phyloP scores from a whole-genome alignment of 2,797 vertebrate species.

The Enteromius mattozi region DNA sequence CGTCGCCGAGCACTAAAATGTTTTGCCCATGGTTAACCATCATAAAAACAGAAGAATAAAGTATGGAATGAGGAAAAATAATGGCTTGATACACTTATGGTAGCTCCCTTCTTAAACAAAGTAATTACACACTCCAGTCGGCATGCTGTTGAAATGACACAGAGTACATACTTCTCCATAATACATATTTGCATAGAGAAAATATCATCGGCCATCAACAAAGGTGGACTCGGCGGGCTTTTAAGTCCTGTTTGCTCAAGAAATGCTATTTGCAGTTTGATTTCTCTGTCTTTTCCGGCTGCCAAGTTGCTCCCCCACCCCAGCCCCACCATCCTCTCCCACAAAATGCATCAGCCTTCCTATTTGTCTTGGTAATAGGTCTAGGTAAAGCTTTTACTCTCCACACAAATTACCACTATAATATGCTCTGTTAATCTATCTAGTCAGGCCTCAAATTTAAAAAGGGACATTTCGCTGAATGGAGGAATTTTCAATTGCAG shows the following conservation, averaged over 20 bases:
- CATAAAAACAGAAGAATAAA: conserved; percentile 33
- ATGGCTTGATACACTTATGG: conserved; percentile 27
- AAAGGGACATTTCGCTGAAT: conserved; percentile 40
- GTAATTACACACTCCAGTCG: conserved; percentile 41
- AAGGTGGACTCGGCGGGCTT: conserved; percentile 23
- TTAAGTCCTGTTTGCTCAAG: conserved; percentile 29
- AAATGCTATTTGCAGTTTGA: conserved; percentile 22
- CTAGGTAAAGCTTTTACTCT: conserved; percentile 49
- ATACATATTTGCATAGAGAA: conserved; percentile 34
- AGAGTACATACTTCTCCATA: conserved; percentile 18
- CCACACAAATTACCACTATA: conserved; percentile 46
- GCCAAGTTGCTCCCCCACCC: not conserved
- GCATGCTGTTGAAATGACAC: conserved; percentile 20
- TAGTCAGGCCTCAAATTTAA: conserved; percentile 30
- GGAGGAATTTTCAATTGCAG: conserved; percentile 31
- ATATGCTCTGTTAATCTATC: conserved; percentile 49
- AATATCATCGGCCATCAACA: conserved; percentile 32
- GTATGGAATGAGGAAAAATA: conserved; percentile 8
- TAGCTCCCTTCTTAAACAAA: conserved; percentile 30
- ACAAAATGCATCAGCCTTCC: conserved; percentile 4
- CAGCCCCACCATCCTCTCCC: not conserved
- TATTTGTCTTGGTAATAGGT: conserved; percentile 50
- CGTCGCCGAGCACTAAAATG: conserved; percentile 12
- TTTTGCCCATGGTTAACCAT: conserved; percentile 35
- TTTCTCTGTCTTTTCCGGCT: not conserved